Percentiles rank a stretch among this genome's conserved stretches.
phyloP scores from a whole-genome alignment of 1,140 invertebrate genomes.

The Rhizoglyphus robini region DNA sequence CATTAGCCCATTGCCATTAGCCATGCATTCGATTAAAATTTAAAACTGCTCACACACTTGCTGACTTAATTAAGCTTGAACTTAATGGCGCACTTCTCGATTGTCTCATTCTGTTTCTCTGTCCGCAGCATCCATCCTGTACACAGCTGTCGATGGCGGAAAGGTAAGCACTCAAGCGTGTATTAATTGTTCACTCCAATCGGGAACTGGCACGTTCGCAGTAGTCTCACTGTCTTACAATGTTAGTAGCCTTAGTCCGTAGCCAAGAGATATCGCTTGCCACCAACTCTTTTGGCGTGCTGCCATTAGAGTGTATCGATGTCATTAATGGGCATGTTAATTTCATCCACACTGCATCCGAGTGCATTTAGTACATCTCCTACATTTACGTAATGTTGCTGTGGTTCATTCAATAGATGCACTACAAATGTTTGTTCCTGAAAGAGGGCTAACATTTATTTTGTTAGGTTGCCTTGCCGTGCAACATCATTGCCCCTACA shows the following conservation, averaged over 20 bases:
- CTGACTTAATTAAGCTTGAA: constrained; percentile 15
- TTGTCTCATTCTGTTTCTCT: constrained; percentile 14
- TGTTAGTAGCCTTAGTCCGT: too few relatives aligned
- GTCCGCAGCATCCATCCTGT: constrained; percentile 29
- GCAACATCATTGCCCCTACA: constrained; percentile 58
- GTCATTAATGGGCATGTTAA: constrained; percentile 14
- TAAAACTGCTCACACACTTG: neutral
- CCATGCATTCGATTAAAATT: neutral
- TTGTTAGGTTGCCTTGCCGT: constrained; percentile 55
- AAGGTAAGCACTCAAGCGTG: too few relatives aligned
- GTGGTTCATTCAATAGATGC: neutral
- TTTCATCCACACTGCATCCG: neutral
- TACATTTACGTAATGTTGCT: neutral
- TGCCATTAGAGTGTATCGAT: neutral
- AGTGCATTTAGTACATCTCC: neutral
- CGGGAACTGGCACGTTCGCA: too few relatives aligned
- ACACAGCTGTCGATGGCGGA: constrained; percentile 49
- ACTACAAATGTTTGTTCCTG: neutral
- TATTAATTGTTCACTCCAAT: too few relatives aligned
- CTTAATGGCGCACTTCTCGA: too few relatives aligned
- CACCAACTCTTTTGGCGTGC: neutral
- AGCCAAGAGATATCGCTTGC: too few relatives aligned
- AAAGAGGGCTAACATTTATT: too few relatives aligned
- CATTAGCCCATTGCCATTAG: neutral
- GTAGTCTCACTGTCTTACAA: too few relatives aligned